Base-by-base conservation (phyloP, 2,113 vertebrate genomes). In the Chaetura pelagica region DNA sequence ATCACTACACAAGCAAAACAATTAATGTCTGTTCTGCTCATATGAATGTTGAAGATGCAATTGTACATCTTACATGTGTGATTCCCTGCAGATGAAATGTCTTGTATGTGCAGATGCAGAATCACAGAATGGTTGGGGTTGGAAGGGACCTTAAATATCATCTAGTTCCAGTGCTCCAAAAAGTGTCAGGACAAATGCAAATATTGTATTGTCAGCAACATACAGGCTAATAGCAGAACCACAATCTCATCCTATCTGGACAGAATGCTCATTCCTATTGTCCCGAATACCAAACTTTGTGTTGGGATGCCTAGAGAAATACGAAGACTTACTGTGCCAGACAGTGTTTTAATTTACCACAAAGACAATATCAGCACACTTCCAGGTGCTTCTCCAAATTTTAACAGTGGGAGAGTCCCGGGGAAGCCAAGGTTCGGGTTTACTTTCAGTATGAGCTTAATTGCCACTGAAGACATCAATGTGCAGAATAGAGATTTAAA, bases 301-400 rank as follows among this genome's bases (percentile, higher is more conserved):
- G 4, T 40, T 79, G 40, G 23, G n/a, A 91, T 51, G 40, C 35
- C 51, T 79, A 35, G 21, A 84, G 27, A 91, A 93, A 78, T 27
- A 67, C 1, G 5, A 84, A 93, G 44, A 84, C 10, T 8, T 52
- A 22, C 40, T 40, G 23, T 52, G 24, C 48, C 77, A 94, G 57
- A 32, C 15, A 26, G 20, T 2, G 2, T 26, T 93, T 79, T 82
- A 64, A 87, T 95, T 78, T 94, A 19, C 73, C 63, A 57, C 72
- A 90, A 94, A 91, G 73, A 68, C 52, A 74, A 55, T 30, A 90
- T 51, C 59, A 86, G 51, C 26, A 4, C 44, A 72, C 55, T 93
- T 92, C 44, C 73, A 90, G 69, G 34, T 83, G 16, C 52, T 32
- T 57, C 52, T 95, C 89, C 80, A 92, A 67, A 78, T 92, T 89